Conservation (phyloP, 2,888 invertebrate species). For the Eristalis intricaria region DNA sequence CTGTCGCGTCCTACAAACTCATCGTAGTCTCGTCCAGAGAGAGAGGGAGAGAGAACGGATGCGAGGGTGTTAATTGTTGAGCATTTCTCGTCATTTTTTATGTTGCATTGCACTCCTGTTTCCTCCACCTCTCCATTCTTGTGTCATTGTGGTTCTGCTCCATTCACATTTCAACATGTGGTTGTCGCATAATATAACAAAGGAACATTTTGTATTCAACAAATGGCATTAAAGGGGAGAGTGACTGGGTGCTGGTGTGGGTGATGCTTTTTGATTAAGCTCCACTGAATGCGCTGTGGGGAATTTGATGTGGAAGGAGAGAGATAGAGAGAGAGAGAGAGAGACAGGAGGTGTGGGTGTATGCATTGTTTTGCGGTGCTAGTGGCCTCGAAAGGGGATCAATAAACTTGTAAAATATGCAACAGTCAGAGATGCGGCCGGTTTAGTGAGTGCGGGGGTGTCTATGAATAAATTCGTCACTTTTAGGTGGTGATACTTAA, state of each 20-base stretch:
- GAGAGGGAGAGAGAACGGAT: constrained; percentile 9
- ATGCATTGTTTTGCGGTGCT: constrained; percentile 42
- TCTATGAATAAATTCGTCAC: background rate
- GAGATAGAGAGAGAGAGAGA: background rate
- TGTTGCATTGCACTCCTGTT: background rate
- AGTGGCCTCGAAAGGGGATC: constrained; percentile 36
- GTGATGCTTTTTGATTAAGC: constrained; percentile 50
- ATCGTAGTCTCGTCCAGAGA: constrained; percentile 18
- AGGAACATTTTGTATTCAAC: constrained; percentile 65
- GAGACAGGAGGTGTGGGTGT: no score
- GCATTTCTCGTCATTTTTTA: constrained; percentile 58
- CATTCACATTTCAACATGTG: constrained; percentile 66
- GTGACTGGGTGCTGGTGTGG: constrained; percentile 1
- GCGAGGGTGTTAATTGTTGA: constrained; percentile 68
- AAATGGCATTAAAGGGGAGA: constrained; percentile 59
- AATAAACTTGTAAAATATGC: constrained; percentile 56
- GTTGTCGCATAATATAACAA: constrained; percentile 71
- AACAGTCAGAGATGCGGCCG: background rate
- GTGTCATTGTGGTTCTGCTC: background rate
- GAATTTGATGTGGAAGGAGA: constrained; percentile 6
- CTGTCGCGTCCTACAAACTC: constrained; percentile 42
- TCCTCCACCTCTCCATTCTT: background rate
- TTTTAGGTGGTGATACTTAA: background rate
- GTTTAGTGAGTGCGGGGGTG: background rate
- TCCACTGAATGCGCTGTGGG: background rate